Evolutionary conservation across 2,797 vertebrate species (phyloP), one percentile per base, ranked within the genome.

Genomic region (Chromobotia macracanthus): DNA sequence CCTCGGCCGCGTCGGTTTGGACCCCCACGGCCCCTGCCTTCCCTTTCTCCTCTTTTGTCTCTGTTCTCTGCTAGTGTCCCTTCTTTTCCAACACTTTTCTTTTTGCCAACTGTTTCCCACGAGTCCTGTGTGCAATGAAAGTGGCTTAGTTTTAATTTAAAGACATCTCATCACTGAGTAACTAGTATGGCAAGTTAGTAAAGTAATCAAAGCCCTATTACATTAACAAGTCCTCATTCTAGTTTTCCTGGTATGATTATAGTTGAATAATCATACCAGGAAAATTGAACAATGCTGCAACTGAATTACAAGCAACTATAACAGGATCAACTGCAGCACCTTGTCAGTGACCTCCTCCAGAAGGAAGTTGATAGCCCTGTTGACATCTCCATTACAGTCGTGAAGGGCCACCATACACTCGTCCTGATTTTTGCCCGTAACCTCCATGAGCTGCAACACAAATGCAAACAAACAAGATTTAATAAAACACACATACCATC

Each of bases 31-130:
- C 95, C 95, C 0, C 95, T 96, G 85, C 91, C 95, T 72, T 89
- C 92, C 68, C 93, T 95, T 91, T 96, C 98, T 86, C 96, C 95
- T 89, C 94, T 92, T 85, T 89, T 96, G 75, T 99, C 97, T 93
- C 95, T 94, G 71, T 87, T 88, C 75, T 94, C 94, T 15, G 91
- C 88, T 2, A 89, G 77, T 1, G 88, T 94, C 58, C 90, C 93
- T 87, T 98, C 96, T 84, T 98, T 99, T 65, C 94, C 96, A 87
- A 97, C 90, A 86, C 86, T 95, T 83, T 96, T 96, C 91, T 97
- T 99, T 91, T 96, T 99, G 28, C 96, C 96, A 58, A 99, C 97
- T 16, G 97, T 98, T 89, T 99, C 97, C 97, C 97, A 99, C 12
- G 95, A 97, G 86, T 94, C 97, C 97, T 99, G 90, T 50, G 90